These are phyloP conservation scores for Sebastiscus tertius DNA, from an alignment of 2,797 vertebrate species.

Conservation along the genomic window DNA sequence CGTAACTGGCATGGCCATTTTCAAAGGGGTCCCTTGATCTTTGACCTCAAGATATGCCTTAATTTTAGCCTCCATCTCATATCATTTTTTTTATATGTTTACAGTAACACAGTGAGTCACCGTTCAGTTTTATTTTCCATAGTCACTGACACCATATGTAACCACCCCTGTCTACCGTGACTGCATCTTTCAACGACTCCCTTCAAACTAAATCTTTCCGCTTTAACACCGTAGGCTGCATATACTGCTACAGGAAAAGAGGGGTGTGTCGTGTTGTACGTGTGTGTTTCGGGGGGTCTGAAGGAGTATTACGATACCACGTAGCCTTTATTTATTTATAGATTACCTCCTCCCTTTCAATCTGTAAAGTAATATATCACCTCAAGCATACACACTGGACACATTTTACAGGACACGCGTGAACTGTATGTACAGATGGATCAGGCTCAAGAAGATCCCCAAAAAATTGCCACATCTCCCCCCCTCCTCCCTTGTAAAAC, in stretches of 20 bases:
- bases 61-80: neutral
- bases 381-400: constrained; percentile 33
- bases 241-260: constrained; percentile 16
- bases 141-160: neutral
- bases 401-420: constrained; percentile 18
- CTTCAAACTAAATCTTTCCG: neutral
- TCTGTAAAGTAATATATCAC: constrained; percentile 72
- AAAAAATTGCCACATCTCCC: neutral
- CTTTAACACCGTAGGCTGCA: constrained; percentile 13
- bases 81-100: constrained; percentile 16
- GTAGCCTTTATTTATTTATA: constrained; percentile 74
- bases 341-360: constrained; percentile 72
- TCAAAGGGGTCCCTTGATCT: too few species aligned
- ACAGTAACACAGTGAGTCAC: constrained; percentile 3
- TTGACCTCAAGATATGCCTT: neutral
- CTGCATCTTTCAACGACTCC: neutral
- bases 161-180: neutral
- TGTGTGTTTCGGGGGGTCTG: neutral
- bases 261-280: constrained; percentile 4
- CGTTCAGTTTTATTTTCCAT: neutral
- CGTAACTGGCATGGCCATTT: too few species aligned
- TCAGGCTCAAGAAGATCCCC: neutral
- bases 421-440: constrained; percentile 15
- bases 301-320: constrained; percentile 51
- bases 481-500: constrained; percentile 13